These are phyloP conservation scores for Danaus melanippus DNA, from an alignment of 1,140 invertebrate species.

Conservation along the genomic window DNA sequence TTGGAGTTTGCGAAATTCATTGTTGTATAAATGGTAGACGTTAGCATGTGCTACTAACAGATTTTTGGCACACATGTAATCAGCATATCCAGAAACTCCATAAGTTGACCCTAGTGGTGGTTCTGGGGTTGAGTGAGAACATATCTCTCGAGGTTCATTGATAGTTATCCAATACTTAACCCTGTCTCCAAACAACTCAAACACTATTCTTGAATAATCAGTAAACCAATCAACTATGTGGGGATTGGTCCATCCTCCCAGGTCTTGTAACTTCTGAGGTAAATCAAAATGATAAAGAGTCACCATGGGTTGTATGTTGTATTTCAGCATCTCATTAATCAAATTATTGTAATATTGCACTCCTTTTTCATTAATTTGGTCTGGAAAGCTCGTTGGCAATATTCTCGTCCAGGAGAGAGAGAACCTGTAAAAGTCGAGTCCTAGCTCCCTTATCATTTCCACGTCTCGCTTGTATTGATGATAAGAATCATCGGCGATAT, in stretches of 20 bases:
- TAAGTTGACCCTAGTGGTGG: too few relatives aligned
- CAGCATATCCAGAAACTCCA: too few relatives aligned
- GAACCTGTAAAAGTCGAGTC: not conserved
- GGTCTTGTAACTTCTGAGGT: conserved; percentile 27
- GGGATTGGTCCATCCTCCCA: too few relatives aligned
- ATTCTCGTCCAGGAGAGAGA: conserved; percentile 5
- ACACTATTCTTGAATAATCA: conserved; percentile 74
- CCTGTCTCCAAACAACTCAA: conserved; percentile 74
- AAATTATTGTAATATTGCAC: not conserved
- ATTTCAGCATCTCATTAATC: too few relatives aligned
- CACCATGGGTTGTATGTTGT: too few relatives aligned
- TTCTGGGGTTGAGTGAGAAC: conserved; percentile 67
- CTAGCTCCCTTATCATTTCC: conserved; percentile 3
- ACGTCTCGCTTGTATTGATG: conserved; percentile 6
- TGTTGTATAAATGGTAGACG: too few relatives aligned
- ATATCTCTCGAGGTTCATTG: conserved; percentile 77
- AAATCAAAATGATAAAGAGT: too few relatives aligned
- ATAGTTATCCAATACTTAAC: conserved; percentile 79
- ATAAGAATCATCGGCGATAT: conserved; percentile 1
- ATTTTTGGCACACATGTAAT: too few relatives aligned
- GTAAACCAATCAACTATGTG: too few relatives aligned
- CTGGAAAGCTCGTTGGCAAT: not conserved
- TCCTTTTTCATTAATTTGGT: too few relatives aligned
- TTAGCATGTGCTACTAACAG: too few relatives aligned
- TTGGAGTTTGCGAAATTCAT: too few relatives aligned